These are phyloP conservation scores for Eilema depressum DNA, from an alignment of 2,888 invertebrate species.

Conservation along the genomic window DNA sequence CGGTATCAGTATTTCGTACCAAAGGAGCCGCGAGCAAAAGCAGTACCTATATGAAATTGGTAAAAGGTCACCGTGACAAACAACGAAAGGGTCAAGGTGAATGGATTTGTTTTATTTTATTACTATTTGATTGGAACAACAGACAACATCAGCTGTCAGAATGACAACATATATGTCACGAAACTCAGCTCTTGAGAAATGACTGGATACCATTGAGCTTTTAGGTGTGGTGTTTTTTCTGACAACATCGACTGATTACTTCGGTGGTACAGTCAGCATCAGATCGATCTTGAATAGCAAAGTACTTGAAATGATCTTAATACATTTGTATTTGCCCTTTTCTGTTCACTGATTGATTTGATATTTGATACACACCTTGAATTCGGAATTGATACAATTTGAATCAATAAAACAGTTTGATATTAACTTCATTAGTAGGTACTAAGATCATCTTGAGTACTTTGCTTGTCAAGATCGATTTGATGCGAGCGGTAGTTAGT, in stretches of 20 bases:
- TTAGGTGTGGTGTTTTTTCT: conserved; percentile 1
- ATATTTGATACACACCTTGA: too few relatives aligned
- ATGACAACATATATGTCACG: conserved; percentile 10
- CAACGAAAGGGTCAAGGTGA: conserved; percentile 39
- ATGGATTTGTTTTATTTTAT: conserved; percentile 13
- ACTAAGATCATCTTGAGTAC: too few relatives aligned
- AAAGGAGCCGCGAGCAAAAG: background rate
- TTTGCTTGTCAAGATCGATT: too few relatives aligned
- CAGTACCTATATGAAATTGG: background rate
- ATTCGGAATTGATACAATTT: too few relatives aligned
- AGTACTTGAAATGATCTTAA: too few relatives aligned
- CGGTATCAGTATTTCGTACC: background rate
- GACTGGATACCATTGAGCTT: background rate
- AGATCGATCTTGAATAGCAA: too few relatives aligned
- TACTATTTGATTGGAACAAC: conserved; percentile 10
- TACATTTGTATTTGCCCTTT: too few relatives aligned
- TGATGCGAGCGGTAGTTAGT: too few relatives aligned
- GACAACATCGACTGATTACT: background rate
- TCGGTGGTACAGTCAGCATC: too few relatives aligned
- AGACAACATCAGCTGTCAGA: background rate
- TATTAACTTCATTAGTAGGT: too few relatives aligned
- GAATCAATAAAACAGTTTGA: too few relatives aligned
- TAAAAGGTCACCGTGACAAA: conserved; percentile 25
- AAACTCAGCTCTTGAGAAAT: conserved; percentile 6
- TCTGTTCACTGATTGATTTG: too few relatives aligned